phyloP scores from a whole-genome alignment of 2,797 vertebrate genomes.

The Epinephelus awoara region DNA sequence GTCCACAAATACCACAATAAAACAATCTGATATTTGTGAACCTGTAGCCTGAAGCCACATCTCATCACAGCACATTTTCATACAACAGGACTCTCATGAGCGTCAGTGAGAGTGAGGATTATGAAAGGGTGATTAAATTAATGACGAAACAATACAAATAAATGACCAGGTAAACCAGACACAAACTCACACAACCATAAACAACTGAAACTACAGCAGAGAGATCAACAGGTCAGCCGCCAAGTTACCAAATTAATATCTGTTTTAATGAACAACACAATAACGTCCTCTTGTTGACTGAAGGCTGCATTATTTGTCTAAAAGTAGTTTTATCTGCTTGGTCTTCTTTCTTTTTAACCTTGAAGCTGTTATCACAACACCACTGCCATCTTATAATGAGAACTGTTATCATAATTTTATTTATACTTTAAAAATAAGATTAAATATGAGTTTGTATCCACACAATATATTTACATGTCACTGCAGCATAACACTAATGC shows the following conservation, averaged over 20 bases:
- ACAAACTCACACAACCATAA: too few species aligned
- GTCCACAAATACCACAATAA: not conserved
- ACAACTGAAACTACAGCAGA: not conserved
- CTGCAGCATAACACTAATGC: not conserved
- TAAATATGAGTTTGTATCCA: not conserved
- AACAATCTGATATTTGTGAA: not conserved
- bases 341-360: not conserved
- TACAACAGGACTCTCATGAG: too few species aligned
- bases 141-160: not conserved
- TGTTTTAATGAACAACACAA: not conserved
- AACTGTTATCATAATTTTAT: too few species aligned
- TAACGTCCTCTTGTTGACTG: not conserved
- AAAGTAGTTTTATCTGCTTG: not conserved
- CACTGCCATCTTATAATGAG: too few species aligned
- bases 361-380: not conserved
- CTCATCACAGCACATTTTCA: not conserved
- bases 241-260: not conserved
- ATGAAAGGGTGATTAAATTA: not conserved
- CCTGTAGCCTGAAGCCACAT: not conserved
- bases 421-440: not conserved
- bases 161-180: not conserved
- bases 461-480: not conserved
- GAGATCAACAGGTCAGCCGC: not conserved
- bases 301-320: not conserved
- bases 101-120: not conserved